Evolutionary conservation across 2,113 vertebrate genomes (phyloP).

Genomic region (Rana temporaria): DNA sequence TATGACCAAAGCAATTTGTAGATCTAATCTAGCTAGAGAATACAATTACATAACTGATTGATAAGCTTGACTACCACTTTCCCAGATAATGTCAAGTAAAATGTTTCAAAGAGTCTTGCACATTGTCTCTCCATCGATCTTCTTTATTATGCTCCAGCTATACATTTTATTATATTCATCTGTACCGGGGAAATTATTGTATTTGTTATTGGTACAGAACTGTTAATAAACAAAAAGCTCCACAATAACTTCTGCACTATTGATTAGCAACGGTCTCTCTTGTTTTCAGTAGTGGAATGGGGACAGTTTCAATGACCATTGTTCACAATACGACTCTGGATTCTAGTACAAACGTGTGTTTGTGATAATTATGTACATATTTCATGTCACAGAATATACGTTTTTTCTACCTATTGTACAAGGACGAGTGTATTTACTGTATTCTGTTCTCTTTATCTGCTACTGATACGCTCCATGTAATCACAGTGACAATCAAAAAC

Average conservation of each 20-base stretch:
- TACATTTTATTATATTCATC: conserved; percentile 19
- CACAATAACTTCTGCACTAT: not conserved
- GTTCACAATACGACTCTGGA: too few relatives aligned
- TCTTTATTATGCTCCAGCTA: not conserved
- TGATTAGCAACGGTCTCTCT: not conserved
- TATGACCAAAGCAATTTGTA: not conserved
- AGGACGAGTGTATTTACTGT: too few relatives aligned
- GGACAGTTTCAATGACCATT: not conserved
- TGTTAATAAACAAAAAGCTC: conserved; percentile 10
- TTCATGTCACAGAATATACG: not conserved
- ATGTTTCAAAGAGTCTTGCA: not conserved
- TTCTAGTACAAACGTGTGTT: not conserved
- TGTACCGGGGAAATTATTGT: conserved; percentile 27
- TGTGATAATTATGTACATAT: not conserved
- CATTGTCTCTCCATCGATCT: conserved; percentile 28
- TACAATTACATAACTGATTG: not conserved
- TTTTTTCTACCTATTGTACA: too few relatives aligned
- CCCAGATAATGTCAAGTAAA: not conserved
- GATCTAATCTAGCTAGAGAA: not conserved
- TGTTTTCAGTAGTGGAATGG: not conserved
- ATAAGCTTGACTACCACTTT: not conserved
- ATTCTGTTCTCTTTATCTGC: too few relatives aligned
- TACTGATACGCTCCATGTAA: too few relatives aligned
- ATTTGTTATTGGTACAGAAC: conserved; percentile 24
- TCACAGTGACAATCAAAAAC: too few relatives aligned